Base-by-base conservation (phyloP, 2,797 vertebrate genomes). In the Microchirus variegatus region DNA sequence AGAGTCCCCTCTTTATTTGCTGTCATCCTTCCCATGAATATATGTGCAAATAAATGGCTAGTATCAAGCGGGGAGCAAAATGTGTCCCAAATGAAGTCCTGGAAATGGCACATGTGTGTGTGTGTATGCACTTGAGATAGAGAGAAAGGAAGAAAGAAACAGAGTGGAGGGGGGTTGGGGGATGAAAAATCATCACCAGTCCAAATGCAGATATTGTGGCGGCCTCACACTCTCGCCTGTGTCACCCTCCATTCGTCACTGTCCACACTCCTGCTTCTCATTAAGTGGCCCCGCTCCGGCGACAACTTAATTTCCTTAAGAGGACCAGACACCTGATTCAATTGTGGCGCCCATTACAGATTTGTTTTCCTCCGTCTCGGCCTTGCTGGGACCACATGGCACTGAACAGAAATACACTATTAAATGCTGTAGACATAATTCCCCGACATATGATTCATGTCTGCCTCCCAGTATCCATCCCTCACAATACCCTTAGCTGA, bases 251-350 rank as follows among this genome's bases (percentile, higher is more conserved):
- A 98, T 99, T 95, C 90, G 92, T 99, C 97, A 98, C 91, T 96
- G 96, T 98, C 95, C 82, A 63, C 89, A 16, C 78, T 88, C 91
- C 93, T 86, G 84, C 91, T 92, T 96, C 95, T 97, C 96, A 97
- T 98, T 97, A 97, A 98, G 95, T 93, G 94, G 92, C 93, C 90
- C 94, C 86, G 94, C 94, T 95, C 94, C 84, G 88, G 80, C 85
- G 93, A 93, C 95, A 96, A 96, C 96, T 98, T 99, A 95, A 98
- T 99, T 98, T 97, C 94, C 94, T 96, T 98, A 98, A 96, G 94
- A 96, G 94, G 94, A 95, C 92, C 95, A 95, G 97, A 97, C 96
- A 97, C 95, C 95, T 96, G 96, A 98, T 98, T 98, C 95, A 97
- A 97, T 98, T 96, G 95, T 90, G 84, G 84, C 65, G 55, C 82